A percentile compares a stretch with the other conserved stretches of the same genome.
Conservation (phyloP, 2,797 vertebrate genomes). For the Eulemur coronatus region DNA sequence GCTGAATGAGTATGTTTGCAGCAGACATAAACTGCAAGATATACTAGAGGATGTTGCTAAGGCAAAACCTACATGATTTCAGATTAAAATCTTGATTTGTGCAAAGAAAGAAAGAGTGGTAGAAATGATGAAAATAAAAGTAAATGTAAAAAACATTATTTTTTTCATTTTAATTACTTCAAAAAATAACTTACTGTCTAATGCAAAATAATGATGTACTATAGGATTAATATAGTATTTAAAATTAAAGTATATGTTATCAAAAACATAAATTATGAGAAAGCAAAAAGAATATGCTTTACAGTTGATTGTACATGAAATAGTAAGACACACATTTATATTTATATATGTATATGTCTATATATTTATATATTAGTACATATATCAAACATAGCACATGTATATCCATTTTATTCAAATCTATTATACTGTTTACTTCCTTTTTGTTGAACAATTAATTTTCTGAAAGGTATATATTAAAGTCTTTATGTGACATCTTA, state of each 20-base stretch:
- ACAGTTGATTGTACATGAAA: not conserved
- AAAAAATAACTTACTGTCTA: not conserved
- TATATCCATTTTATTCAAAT: not conserved
- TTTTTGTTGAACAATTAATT: not conserved
- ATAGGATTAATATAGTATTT: not conserved
- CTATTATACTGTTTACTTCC: not conserved
- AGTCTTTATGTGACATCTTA: not conserved
- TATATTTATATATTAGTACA: not conserved
- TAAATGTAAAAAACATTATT: not conserved
- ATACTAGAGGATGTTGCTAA: not conserved
- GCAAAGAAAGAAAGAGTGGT: not conserved
- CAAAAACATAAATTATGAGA: not conserved
- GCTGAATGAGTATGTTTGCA: not conserved
- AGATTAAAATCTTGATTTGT: not conserved
- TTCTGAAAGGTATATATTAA: not conserved
- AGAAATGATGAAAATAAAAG: not conserved
- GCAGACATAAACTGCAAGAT: not conserved
- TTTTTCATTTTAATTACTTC: not conserved
- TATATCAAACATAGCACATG: not conserved
- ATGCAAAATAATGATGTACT: not conserved
- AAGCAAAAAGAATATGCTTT: not conserved
- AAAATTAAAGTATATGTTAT: not conserved
- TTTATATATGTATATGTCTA: not conserved
- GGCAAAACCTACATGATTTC: not conserved
- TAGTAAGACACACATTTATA: not conserved